phyloP scores from a whole-genome alignment of 2,797 vertebrate species.

The Tenualosa thibaudeaui region DNA sequence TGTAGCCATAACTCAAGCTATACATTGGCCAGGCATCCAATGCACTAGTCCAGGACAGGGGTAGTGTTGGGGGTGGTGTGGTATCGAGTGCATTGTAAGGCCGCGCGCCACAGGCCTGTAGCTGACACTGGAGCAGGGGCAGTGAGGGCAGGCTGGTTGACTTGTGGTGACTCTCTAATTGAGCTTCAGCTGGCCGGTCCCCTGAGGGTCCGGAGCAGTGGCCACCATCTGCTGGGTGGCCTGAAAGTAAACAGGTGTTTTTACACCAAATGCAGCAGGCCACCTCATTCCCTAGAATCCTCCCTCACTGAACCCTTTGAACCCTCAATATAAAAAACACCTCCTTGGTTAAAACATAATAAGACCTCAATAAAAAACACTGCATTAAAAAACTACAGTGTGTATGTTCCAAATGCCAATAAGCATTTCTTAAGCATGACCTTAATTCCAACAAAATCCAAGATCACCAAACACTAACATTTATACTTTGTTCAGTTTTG shows the following conservation, averaged over 20 bases:
- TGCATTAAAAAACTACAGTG: background rate
- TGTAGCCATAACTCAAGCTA: background rate
- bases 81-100: background rate
- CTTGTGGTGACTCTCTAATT: slow-evolving; percentile 49
- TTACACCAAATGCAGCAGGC: background rate
- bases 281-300: background rate
- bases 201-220: slow-evolving; percentile 43
- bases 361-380: background rate
- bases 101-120: background rate
- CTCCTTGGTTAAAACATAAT: background rate
- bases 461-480: background rate
- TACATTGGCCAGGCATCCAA: background rate
- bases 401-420: background rate
- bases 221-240: slow-evolving; percentile 40
- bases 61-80: background rate
- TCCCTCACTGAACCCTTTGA: background rate
- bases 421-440: background rate
- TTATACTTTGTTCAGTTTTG: no score
- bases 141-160: slow-evolving; percentile 26
- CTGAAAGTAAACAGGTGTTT: slow-evolving; percentile 30
- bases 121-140: slow-evolving; percentile 18
- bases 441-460: background rate
- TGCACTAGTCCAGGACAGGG: no score
- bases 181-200: slow-evolving; percentile 46
- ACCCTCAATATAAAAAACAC: background rate